Base-by-base conservation (phyloP, 2,888 invertebrate species). In the Desoria tigrina region DNA sequence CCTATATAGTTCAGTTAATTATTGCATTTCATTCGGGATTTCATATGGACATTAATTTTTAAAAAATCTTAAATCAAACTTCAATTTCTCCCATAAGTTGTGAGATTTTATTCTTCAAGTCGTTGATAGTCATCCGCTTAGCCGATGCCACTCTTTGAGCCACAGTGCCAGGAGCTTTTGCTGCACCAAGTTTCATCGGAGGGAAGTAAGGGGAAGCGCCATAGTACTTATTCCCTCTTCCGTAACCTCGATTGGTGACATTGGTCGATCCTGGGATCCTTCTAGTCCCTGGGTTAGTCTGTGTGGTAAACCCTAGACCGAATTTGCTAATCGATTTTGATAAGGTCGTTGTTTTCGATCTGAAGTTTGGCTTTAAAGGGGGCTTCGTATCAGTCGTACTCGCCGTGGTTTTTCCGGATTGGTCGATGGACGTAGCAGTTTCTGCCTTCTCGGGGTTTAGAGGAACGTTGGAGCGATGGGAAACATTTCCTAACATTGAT, bases 91-190 rank as follows among this genome's bases (percentile, higher is more conserved):
- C 54, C 24, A 64, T 54, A 16, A 67, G 42, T 6, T 58, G n/a
- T 27, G 60, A 56, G 14, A 72, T 61, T 63, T 63, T 69, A 23
- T 66, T 69, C 26, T 63, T 72, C 14, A 72, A 49, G 21, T 66
- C 69, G 51, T 69, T 72, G 0, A 72, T 61, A 2, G 68, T 62
- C 59, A 69, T 62, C 23, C 67, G 42, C n/a, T 72, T 67, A 1
- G 69, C 72, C 4, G 69, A 72, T 1, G 54, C 63, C 1, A 72
- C 56, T 27, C 72, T 59, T 42, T 65, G 69, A 23, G 63, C 56
- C 2, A 68, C 61, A 26, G 63, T 53, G 45, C 45, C 63, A 23
- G 37, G 26, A 24, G 53, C 39, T 16, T 54, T 66, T 42, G 42
- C 63, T 3, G 37, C 6, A n/a, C 63, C 68, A 11, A 37, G 27